Evolutionary conservation across 2,888 invertebrate genomes (phyloP).

Genomic region (Salticus scenicus): DNA sequence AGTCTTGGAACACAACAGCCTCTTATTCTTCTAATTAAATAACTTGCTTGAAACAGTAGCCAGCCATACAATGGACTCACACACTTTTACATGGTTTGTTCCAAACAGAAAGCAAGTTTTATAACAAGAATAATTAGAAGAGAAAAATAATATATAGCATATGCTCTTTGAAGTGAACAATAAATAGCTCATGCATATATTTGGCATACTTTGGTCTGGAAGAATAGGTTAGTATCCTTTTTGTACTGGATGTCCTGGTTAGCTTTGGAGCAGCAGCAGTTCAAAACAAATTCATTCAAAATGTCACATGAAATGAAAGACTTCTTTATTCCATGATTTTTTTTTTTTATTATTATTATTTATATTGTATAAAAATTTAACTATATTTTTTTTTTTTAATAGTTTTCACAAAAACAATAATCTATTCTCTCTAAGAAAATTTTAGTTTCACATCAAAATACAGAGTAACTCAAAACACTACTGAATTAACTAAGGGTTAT

Average conservation of each 20-base stretch:
- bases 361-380: too few relatives aligned
- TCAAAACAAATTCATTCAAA: too few relatives aligned
- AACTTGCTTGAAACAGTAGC: conserved; percentile 42
- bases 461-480: too few relatives aligned
- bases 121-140: too few relatives aligned
- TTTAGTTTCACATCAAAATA: too few relatives aligned
- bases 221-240: neutral
- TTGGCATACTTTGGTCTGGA: neutral
- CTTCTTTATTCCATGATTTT: too few relatives aligned
- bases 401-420: too few relatives aligned
- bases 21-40: conserved; percentile 42
- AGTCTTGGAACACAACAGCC: neutral
- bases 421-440: too few relatives aligned
- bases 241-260: conserved; percentile 10
- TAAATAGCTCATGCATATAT: neutral
- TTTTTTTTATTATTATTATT: too few relatives aligned
- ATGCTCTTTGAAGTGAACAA: neutral
- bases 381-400: too few relatives aligned
- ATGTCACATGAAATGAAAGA: too few relatives aligned
- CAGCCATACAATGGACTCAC: conserved; percentile 7
- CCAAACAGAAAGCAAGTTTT: neutral
- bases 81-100: neutral
- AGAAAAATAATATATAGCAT: neutral
- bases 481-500: too few relatives aligned
- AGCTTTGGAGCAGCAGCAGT: neutral